Evolutionary conservation across 2,113 vertebrate species (phyloP).

Genomic region (Pongo abelii): DNA sequence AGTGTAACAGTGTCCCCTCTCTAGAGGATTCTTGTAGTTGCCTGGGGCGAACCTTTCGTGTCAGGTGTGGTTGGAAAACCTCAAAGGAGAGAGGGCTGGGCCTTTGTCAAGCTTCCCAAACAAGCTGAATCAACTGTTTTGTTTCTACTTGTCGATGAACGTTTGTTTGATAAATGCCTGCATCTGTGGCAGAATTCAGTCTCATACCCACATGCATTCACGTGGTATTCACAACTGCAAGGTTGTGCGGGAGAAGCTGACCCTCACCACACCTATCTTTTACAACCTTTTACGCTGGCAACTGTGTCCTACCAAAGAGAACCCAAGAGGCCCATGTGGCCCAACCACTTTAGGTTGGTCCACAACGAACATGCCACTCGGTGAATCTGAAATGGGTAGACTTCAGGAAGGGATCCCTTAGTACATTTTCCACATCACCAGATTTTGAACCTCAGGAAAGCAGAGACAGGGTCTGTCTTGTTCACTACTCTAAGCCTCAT

Average conservation of each 20-base stretch:
- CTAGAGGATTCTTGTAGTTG: neutral
- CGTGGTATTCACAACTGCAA: neutral
- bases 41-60: neutral
- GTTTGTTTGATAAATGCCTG: neutral
- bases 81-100: neutral
- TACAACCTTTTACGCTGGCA: neutral
- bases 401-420: neutral
- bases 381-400: neutral
- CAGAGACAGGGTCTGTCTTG: neutral
- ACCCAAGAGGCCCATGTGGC: neutral
- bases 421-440: neutral
- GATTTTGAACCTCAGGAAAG: neutral
- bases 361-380: neutral
- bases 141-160: neutral
- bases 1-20: neutral
- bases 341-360: neutral
- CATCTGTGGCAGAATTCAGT: neutral
- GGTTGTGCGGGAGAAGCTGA: neutral
- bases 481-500: neutral
- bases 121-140: neutral
- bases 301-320: neutral
- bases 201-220: neutral
- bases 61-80: neutral
- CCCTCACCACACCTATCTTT: neutral
- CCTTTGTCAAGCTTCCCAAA: neutral